Percentiles rank a stretch among this genome's conserved stretches.
phyloP scores from a whole-genome alignment of 2,113 vertebrate species.

The Ranitomeya imitator region DNA sequence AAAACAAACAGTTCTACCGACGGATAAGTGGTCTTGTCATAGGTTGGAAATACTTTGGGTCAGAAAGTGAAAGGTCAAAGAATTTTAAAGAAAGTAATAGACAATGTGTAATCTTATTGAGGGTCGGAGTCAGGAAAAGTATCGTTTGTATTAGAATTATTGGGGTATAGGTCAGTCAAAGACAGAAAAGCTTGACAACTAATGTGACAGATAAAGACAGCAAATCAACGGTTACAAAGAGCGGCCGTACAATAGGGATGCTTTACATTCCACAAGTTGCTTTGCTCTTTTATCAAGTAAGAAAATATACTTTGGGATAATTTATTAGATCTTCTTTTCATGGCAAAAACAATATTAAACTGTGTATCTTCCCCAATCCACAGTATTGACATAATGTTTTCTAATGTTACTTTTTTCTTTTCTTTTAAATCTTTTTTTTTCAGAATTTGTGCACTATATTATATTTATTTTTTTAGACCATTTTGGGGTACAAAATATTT shows the following conservation, averaged over 20 bases:
- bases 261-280: conserved; percentile 19
- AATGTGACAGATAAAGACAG: conserved; percentile 28
- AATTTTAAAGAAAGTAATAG: neutral
- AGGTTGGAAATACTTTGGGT: neutral
- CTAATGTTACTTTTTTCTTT: neutral
- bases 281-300: conserved; percentile 1
- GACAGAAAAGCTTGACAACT: neutral
- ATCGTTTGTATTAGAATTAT: neutral
- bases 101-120: neutral
- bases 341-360: too few species aligned
- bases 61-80: conserved; percentile 14
- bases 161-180: neutral
- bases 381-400: neutral
- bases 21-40: neutral
- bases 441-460: too few species aligned
- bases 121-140: conserved; percentile 3
- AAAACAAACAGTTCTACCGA: neutral
- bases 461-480: too few species aligned
- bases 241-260: neutral
- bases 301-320: neutral
- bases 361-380: too few species aligned
- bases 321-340: neutral
- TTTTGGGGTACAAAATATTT: too few species aligned
- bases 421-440: too few species aligned
- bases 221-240: conserved; percentile 35